Evolutionary conservation across 1,140 invertebrate genomes (phyloP).

Genomic region (Diabrotica undecimpunctata): DNA sequence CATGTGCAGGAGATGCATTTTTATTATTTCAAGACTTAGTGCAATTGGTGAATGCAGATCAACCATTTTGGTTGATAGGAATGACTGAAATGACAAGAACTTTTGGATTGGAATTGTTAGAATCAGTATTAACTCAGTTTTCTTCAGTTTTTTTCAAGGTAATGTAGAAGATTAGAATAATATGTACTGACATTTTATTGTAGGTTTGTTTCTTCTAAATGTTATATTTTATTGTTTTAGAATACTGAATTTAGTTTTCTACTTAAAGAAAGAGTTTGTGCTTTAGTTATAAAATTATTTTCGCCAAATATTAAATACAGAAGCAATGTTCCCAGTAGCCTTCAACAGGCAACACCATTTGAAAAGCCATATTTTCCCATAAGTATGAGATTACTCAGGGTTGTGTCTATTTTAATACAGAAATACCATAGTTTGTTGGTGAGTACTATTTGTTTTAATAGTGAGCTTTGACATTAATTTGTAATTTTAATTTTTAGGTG

Average conservation of each 20-base stretch:
- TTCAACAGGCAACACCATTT: constrained; percentile 60
- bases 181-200: neutral
- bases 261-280: constrained; percentile 94
- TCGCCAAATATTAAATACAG: constrained; percentile 93
- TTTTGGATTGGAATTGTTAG: constrained; percentile 92
- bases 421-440: constrained; percentile 92
- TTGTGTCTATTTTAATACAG: constrained; percentile 89
- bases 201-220: neutral
- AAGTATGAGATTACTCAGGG: constrained; percentile 87
- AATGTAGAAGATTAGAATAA: too few species aligned
- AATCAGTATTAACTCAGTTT: constrained; percentile 89
- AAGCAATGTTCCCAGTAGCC: constrained; percentile 53
- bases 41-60: constrained; percentile 93
- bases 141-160: constrained; percentile 91
- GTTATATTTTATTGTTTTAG: constrained; percentile 54
- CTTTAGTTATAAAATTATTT: constrained; percentile 95
- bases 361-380: constrained; percentile 97
- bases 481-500: constrained; percentile 57
- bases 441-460: constrained; percentile 44
- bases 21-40: constrained; percentile 96
- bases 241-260: constrained; percentile 93
- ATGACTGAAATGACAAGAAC: constrained; percentile 97
- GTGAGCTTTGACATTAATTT: neutral
- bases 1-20: constrained; percentile 92
- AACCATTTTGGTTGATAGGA: constrained; percentile 89